These are phyloP conservation scores for Aphelinus certus DNA, from an alignment of 1,140 invertebrate genomes.

Conservation along the genomic window DNA sequence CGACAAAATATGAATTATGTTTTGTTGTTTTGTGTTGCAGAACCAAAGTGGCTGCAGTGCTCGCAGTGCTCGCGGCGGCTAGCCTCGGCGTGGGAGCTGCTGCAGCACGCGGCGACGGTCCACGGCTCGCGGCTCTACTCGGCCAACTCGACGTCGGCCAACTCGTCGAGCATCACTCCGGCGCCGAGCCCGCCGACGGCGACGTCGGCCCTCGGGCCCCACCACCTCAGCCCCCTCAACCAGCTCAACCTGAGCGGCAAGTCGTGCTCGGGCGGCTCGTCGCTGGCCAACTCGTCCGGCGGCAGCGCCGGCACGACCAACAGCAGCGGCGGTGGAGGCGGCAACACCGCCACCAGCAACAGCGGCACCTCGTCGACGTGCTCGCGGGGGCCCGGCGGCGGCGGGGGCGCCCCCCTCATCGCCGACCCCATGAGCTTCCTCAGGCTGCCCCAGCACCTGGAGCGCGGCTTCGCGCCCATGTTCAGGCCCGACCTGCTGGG, in stretches of 20 bases:
- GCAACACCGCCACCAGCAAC: constrained; percentile 54
- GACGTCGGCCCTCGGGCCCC: constrained; percentile 56
- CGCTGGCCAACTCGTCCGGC: constrained; percentile 59
- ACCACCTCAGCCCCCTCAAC: constrained; percentile 62
- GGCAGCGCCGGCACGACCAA: constrained; percentile 57
- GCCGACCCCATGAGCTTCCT: constrained; percentile 67
- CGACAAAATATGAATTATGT: not conserved
- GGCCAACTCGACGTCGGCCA: constrained; percentile 66
- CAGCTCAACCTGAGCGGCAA: constrained; percentile 63
- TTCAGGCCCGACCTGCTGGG: constrained; percentile 64
- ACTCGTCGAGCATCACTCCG: constrained; percentile 62
- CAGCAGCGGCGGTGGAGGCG: constrained; percentile 49
- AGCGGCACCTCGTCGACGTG: constrained; percentile 49
- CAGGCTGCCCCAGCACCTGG: constrained; percentile 60
- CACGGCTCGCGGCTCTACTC: constrained; percentile 95
- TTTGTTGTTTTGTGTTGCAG: constrained; percentile 76
- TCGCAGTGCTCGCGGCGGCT: constrained; percentile 91
- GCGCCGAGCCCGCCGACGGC: constrained; percentile 63
- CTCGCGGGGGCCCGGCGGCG: no score
- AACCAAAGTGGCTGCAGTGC: constrained; percentile 93
- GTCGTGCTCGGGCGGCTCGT: constrained; percentile 60
- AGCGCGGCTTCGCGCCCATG: constrained; percentile 63
- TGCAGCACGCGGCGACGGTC: constrained; percentile 93
- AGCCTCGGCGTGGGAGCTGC: constrained; percentile 90
- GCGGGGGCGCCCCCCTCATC: constrained; percentile 65